A percentile compares a stretch with the other conserved stretches of the same genome.
Evolutionary conservation across 2,113 vertebrate species (phyloP).

Genomic region (Orcinus orca): DNA sequence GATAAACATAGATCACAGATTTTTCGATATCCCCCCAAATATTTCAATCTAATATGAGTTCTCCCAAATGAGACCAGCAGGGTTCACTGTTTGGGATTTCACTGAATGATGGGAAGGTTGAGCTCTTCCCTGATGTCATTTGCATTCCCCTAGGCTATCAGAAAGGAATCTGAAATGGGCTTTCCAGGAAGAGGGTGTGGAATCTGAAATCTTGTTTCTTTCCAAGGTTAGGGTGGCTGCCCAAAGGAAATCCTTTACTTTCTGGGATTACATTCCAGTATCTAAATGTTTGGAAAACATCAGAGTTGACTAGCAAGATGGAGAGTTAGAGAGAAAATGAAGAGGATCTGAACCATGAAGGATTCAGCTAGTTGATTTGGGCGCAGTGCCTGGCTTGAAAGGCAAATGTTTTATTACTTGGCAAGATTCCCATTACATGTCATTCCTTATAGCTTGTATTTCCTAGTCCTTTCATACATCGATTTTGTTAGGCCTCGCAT

Average conservation of each 20-base stretch:
- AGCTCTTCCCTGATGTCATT: not conserved
- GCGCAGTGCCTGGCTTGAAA: slow-evolving; percentile 62
- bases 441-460: slow-evolving; percentile 56
- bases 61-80: not conserved
- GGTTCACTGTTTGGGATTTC: not conserved
- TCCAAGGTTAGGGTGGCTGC: slow-evolving; percentile 35
- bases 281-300: slow-evolving; percentile 61
- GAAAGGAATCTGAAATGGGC: slow-evolving; percentile 35
- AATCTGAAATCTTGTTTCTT: slow-evolving; percentile 45
- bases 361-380: slow-evolving; percentile 61
- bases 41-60: not conserved
- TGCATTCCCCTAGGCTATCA: not conserved
- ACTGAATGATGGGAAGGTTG: not conserved
- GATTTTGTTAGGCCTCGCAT: slow-evolving; percentile 51
- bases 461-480: slow-evolving; percentile 53
- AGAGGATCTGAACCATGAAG: slow-evolving; percentile 64
- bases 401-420: slow-evolving; percentile 70
- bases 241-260: slow-evolving; percentile 60
- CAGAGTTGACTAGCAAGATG: slow-evolving; percentile 55
- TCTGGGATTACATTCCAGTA: slow-evolving; percentile 55
- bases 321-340: slow-evolving; percentile 54
- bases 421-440: slow-evolving; percentile 60
- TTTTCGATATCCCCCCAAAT: not conserved
- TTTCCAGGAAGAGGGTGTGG: slow-evolving; percentile 47
- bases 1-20: not conserved